Evolutionary conservation across 2,888 invertebrate genomes (phyloP).

Genomic region (Drepana falcataria): DNA sequence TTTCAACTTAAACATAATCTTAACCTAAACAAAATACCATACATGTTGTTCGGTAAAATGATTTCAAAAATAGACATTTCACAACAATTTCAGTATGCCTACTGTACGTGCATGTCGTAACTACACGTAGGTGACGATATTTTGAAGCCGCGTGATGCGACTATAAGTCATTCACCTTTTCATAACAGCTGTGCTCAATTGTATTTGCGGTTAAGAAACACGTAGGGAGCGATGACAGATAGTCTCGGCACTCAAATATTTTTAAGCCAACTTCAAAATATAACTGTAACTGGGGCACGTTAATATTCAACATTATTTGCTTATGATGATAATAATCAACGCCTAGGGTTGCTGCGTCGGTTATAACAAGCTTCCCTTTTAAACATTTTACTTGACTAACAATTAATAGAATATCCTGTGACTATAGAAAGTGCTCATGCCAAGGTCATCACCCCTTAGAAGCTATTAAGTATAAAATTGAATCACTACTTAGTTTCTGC

Average conservation of each 20-base stretch:
- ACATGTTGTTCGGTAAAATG: conserved; percentile 18
- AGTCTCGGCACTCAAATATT: background rate
- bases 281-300: background rate
- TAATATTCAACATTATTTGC: background rate
- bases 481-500: conserved; percentile 3
- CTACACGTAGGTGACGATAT: conserved; percentile 11
- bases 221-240: conserved; percentile 1
- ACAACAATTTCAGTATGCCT: conserved; percentile 23
- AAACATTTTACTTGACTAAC: conserved; percentile 1
- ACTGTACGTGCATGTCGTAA: conserved; percentile 19
- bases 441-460: background rate
- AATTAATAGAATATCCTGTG: background rate
- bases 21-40: conserved; percentile 13
- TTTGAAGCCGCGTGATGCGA: conserved; percentile 13
- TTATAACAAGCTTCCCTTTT: background rate
- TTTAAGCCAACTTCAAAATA: background rate
- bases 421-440: background rate
- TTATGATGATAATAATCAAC: background rate
- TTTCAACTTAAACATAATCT: conserved; percentile 13
- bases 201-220: background rate
- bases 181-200: conserved; percentile 6
- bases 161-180: conserved; percentile 32
- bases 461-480: background rate
- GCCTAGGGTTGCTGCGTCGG: background rate
- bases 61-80: conserved; percentile 23